A percentile compares a stretch with the other conserved stretches of the same genome.
phyloP scores from a whole-genome alignment of 2,113 vertebrate genomes.

The Vulpes lagopus region DNA sequence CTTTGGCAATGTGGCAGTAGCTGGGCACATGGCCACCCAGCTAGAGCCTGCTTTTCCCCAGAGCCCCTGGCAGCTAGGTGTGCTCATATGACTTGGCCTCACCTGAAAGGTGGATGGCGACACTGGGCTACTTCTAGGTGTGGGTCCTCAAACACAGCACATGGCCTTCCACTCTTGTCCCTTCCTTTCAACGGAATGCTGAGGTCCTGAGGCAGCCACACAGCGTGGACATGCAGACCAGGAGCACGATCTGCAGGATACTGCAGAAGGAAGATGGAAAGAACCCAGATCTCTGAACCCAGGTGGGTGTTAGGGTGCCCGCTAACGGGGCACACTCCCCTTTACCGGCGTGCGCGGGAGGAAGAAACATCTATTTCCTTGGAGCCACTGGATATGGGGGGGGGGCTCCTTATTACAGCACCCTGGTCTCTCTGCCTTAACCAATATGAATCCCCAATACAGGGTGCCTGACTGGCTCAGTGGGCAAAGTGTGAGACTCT shows the following conservation, averaged over 20 bases:
- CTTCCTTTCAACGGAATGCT: background rate
- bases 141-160: background rate
- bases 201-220: background rate
- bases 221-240: background rate
- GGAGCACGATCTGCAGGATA: background rate
- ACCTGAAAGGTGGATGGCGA: background rate
- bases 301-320: too few relatives aligned
- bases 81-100: background rate
- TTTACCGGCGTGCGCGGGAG: background rate
- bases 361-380: background rate
- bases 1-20: too few relatives aligned
- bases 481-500: background rate
- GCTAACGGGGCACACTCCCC: background rate
- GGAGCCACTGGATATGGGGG: background rate
- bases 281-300: background rate
- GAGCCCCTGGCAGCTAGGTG: background rate
- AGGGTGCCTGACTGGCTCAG: background rate
- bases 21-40: too few relatives aligned
- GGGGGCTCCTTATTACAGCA: background rate
- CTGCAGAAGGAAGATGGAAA: background rate
- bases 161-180: too few relatives aligned
- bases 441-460: background rate
- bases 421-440: background rate
- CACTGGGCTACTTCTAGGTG: background rate
- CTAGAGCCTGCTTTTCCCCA: background rate